Evolutionary conservation across 1,140 invertebrate genomes (phyloP).

Genomic region (Psix sp.): DNA sequence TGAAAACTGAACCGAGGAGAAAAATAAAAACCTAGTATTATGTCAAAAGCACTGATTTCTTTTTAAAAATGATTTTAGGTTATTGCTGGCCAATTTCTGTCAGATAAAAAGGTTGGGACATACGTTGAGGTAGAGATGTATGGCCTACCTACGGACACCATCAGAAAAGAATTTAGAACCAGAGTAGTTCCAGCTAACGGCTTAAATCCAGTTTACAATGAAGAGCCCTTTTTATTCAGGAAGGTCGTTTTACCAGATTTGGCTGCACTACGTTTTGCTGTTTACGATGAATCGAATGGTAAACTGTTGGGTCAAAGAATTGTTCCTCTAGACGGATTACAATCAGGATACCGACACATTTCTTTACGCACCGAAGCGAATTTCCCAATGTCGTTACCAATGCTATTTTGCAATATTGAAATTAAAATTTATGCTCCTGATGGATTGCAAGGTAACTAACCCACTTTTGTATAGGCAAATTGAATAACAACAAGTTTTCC

Average conservation of each 20-base stretch:
- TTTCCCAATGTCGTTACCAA: constrained; percentile 98
- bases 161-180: constrained; percentile 98
- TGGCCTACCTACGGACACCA: constrained; percentile 98
- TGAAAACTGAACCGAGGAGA: too few species aligned
- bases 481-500: neutral
- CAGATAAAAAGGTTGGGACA: constrained; percentile 98
- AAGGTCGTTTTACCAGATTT: constrained; percentile 99
- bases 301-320: constrained; percentile 98
- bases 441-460: constrained; percentile 87
- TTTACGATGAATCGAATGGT: constrained; percentile 97
- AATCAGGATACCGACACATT: constrained; percentile 98
- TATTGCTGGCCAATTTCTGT: constrained; percentile 99
- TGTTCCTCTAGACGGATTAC: constrained; percentile 96
- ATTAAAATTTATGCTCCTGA: constrained; percentile 99
- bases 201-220: constrained; percentile 98
- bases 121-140: constrained; percentile 99
- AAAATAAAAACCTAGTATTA: too few species aligned
- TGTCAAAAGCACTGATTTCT: too few species aligned
- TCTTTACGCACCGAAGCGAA: constrained; percentile 98
- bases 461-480: constrained; percentile 1
- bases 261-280: constrained; percentile 97
- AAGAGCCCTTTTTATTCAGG: constrained; percentile 98
- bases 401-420: constrained; percentile 99
- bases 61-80: constrained; percentile 79
- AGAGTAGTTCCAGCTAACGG: constrained; percentile 97